These are phyloP conservation scores for Alentia gelatinosa DNA, from an alignment of 2,888 invertebrate species.

Conservation along the genomic window DNA sequence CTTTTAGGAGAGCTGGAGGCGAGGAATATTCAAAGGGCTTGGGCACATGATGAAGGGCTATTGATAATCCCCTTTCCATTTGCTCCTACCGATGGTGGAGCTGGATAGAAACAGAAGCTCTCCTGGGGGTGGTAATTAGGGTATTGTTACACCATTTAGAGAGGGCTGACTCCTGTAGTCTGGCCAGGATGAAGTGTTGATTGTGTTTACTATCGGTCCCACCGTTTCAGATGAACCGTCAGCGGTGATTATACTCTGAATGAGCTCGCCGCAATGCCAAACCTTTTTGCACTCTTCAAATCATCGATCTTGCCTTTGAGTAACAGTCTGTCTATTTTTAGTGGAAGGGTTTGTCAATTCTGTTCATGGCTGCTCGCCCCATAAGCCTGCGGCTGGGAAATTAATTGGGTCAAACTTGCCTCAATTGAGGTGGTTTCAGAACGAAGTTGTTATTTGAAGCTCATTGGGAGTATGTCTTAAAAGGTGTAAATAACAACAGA, in stretches of 20 bases:
- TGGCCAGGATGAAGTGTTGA: background rate
- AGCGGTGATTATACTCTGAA: background rate
- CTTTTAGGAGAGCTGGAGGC: background rate
- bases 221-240: background rate
- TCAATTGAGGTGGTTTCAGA: background rate
- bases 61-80: constrained; percentile 5
- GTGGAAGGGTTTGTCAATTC: background rate
- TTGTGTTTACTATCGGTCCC: background rate
- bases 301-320: background rate
- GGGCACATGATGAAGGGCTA: constrained; percentile 3
- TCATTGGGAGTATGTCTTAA: too few species aligned
- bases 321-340: background rate
- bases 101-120: background rate
- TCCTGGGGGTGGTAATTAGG: background rate
- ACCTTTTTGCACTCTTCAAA: background rate
- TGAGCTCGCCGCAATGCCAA: background rate
- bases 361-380: background rate
- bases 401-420: background rate
- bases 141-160: constrained; percentile 13
- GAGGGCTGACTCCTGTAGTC: background rate
- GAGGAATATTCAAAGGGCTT: background rate
- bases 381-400: background rate
- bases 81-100: background rate
- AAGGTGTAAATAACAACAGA: too few species aligned
- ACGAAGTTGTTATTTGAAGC: background rate